A percentile compares a stretch with the other conserved stretches of the same genome.
phyloP scores from a whole-genome alignment of 2,797 vertebrate genomes.

The Rhincodon typus region DNA sequence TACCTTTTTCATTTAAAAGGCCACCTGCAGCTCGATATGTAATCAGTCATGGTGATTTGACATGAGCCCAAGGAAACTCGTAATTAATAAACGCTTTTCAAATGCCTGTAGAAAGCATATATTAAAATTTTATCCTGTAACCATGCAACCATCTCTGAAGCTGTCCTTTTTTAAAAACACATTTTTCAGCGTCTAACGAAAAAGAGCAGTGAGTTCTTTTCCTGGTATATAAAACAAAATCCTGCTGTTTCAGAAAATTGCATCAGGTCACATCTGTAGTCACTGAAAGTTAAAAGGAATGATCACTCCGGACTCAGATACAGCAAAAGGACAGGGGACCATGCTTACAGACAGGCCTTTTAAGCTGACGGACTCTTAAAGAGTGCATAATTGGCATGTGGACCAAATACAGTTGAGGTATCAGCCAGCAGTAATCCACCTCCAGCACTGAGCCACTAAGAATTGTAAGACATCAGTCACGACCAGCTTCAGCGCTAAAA shows the following conservation, averaged over 20 bases:
- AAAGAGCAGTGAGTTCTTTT: background rate
- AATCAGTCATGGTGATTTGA: background rate
- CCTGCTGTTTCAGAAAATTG: background rate
- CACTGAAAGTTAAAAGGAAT: background rate
- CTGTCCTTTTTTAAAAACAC: background rate
- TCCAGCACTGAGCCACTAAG: background rate
- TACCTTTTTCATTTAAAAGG: background rate
- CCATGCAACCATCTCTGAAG: background rate
- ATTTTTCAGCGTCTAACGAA: background rate
- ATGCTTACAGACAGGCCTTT: background rate
- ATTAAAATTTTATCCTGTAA: background rate
- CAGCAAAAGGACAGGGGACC: background rate
- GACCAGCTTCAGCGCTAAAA: background rate
- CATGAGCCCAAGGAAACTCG: background rate
- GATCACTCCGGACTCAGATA: background rate
- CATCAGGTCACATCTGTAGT: slow-evolving; percentile 12
- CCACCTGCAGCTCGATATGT: background rate
- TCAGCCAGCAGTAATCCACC: slow-evolving; percentile 23
- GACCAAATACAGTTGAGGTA: slow-evolving; percentile 6
- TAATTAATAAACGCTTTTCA: background rate
- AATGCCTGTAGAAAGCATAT: background rate
- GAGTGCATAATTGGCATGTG: slow-evolving; percentile 5
- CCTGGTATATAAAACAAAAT: background rate
- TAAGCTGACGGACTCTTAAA: background rate
- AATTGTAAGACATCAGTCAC: slow-evolving; percentile 17